Evolutionary conservation across 2,113 vertebrate species (phyloP).

Genomic region (Ptychochromis oligacanthus): DNA sequence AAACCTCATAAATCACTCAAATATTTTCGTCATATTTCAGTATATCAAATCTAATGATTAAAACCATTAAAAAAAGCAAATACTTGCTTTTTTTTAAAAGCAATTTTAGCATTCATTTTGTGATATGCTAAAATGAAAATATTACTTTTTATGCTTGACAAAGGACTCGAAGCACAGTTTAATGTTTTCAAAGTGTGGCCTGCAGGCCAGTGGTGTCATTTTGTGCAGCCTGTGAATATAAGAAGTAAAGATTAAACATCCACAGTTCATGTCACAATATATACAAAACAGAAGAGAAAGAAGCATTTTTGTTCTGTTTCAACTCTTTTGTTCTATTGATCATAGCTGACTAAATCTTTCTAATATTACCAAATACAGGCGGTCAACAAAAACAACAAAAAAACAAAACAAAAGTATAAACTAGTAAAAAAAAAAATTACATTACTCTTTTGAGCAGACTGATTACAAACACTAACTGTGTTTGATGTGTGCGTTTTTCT

Average conservation of each 20-base stretch:
- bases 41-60: no score
- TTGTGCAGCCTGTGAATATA: not conserved
- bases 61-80: no score
- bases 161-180: not conserved
- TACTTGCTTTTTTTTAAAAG: no score
- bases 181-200: not conserved
- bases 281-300: not conserved
- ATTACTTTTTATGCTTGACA: not conserved
- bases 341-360: not conserved
- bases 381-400: not conserved
- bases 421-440: not conserved
- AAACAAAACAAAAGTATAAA: not conserved
- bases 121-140: not conserved
- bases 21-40: no score
- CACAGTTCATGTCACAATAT: not conserved
- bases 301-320: not conserved
- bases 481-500: not conserved
- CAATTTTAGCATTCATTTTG: no score
- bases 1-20: no score
- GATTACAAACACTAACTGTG: not conserved
- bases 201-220: not conserved
- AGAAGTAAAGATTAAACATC: not conserved
- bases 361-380: not conserved
- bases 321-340: not conserved
- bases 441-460: not conserved